These are phyloP conservation scores for Drosophila saltans DNA, from an alignment of 1,140 invertebrate genomes.

Conservation along the genomic window DNA sequence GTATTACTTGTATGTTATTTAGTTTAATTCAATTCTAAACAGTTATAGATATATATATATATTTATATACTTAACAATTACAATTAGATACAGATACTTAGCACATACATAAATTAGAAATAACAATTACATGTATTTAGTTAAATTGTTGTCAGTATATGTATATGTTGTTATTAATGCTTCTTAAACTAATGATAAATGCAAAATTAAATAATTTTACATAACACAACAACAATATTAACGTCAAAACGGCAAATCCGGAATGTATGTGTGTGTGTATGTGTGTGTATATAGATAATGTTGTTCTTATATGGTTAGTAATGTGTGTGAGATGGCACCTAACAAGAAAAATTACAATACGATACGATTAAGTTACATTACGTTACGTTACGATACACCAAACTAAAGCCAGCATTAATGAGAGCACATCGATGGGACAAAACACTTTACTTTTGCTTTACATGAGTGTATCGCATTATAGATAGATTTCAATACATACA, in stretches of 20 bases:
- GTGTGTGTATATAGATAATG: slow-evolving; percentile 18
- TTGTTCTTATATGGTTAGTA: slow-evolving; percentile 27
- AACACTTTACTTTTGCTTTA: neutral
- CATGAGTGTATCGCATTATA: slow-evolving; percentile 6
- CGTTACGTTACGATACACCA: slow-evolving; percentile 4
- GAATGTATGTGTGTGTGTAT: slow-evolving; percentile 42
- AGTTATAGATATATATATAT: neutral
- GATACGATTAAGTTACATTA: neutral
- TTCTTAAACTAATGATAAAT: slow-evolving; percentile 59
- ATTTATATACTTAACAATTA: slow-evolving; percentile 53
- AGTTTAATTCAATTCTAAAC: neutral
- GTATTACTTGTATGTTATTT: neutral
- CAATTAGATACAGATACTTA: slow-evolving; percentile 56
- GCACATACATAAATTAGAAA: slow-evolving; percentile 61
- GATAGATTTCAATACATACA: slow-evolving; percentile 1
- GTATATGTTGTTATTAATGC: slow-evolving; percentile 23
- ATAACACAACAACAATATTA: slow-evolving; percentile 52
- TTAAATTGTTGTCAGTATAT: slow-evolving; percentile 19
- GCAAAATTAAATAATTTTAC: slow-evolving; percentile 31
- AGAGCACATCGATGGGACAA: slow-evolving; percentile 3
- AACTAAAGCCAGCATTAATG: slow-evolving; percentile 4
- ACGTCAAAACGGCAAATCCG: slow-evolving; percentile 49
- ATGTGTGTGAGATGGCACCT: neutral
- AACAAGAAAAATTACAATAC: slow-evolving; percentile 2
- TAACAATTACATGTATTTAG: slow-evolving; percentile 49